phyloP scores from a whole-genome alignment of 1,140 invertebrate genomes.

The Campoletis sonorensis region DNA sequence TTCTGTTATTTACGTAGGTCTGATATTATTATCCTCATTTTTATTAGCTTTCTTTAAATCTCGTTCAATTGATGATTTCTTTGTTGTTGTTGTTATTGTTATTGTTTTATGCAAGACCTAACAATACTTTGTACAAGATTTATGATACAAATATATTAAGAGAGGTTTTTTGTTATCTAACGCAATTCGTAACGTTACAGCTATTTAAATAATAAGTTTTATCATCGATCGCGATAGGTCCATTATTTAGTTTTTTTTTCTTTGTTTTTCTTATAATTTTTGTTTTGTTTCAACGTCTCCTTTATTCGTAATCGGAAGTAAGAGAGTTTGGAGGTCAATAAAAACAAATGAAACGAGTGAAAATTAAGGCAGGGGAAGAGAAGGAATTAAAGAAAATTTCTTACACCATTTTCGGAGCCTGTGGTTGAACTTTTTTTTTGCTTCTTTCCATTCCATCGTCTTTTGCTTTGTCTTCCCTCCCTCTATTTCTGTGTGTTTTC shows the following conservation, averaged over 20 bases:
- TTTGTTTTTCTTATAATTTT: neutral
- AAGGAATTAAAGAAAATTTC: conserved; percentile 27
- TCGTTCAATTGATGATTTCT: no score
- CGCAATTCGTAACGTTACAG: conserved; percentile 59
- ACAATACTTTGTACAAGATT: conserved; percentile 75
- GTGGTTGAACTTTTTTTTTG: neutral
- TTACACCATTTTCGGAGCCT: conserved; percentile 29
- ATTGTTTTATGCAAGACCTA: conserved; percentile 68
- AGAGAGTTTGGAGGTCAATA: neutral
- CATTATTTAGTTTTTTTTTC: neutral
- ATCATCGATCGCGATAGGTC: neutral
- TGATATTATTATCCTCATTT: neutral
- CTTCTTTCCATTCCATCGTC: conserved; percentile 21
- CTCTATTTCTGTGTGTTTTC: conserved; percentile 40
- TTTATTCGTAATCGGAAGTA: conserved; percentile 44
- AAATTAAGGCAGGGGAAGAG: neutral
- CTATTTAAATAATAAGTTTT: conserved; percentile 24
- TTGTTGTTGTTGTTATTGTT: neutral
- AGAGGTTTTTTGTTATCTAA: conserved; percentile 64
- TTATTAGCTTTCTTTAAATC: neutral
- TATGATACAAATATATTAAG: conserved; percentile 76
- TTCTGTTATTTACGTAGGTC: no score
- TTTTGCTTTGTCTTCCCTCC: conserved; percentile 46
- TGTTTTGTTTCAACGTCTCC: conserved; percentile 29
- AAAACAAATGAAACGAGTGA: conserved; percentile 28